Conservation (phyloP, 1,140 invertebrate species). For the Anthonomus grandis region DNA sequence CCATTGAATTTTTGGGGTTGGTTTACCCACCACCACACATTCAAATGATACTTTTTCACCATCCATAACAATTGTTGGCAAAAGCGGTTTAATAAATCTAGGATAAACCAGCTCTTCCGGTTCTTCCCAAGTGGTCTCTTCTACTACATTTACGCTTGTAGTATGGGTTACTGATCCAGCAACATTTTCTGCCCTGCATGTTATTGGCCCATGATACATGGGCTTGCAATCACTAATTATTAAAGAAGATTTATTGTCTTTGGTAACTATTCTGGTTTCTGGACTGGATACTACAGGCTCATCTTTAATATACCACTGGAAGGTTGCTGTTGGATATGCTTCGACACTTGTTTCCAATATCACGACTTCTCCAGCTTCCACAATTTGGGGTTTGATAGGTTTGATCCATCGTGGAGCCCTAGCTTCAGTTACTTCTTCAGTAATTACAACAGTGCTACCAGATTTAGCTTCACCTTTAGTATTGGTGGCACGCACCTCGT, state of each 20-base stretch:
- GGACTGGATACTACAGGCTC: slow-evolving; percentile 59
- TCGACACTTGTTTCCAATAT: slow-evolving; percentile 74
- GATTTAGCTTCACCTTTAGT: slow-evolving; percentile 72
- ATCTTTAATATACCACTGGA: slow-evolving; percentile 80
- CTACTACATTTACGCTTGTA: slow-evolving; percentile 67
- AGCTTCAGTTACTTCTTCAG: slow-evolving; percentile 57
- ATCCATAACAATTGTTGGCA: slow-evolving; percentile 83
- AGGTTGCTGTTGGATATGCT: slow-evolving; percentile 74
- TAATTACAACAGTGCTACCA: slow-evolving; percentile 67
- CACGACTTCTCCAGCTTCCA: slow-evolving; percentile 70
- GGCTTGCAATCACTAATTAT: slow-evolving; percentile 72
- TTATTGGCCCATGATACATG: slow-evolving; percentile 75
- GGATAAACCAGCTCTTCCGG: slow-evolving; percentile 66
- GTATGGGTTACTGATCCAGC: slow-evolving; percentile 81
- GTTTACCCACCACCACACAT: slow-evolving; percentile 74
- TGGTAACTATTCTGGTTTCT: slow-evolving; percentile 67
- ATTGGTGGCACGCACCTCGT: slow-evolving; percentile 77
- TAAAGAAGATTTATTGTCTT: slow-evolving; percentile 77
- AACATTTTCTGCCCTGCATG: slow-evolving; percentile 85
- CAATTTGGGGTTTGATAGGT: slow-evolving; percentile 66
- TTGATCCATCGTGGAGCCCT: slow-evolving; percentile 72
- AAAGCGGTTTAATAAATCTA: slow-evolving; percentile 67
- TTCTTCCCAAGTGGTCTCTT: slow-evolving; percentile 59
- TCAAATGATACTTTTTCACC: slow-evolving; percentile 80
- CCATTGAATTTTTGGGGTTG: slow-evolving; percentile 80